Percentiles rank a stretch among this genome's conserved stretches.
Conservation (phyloP, 2,113 vertebrate genomes). For the Hyaena hyaena region DNA sequence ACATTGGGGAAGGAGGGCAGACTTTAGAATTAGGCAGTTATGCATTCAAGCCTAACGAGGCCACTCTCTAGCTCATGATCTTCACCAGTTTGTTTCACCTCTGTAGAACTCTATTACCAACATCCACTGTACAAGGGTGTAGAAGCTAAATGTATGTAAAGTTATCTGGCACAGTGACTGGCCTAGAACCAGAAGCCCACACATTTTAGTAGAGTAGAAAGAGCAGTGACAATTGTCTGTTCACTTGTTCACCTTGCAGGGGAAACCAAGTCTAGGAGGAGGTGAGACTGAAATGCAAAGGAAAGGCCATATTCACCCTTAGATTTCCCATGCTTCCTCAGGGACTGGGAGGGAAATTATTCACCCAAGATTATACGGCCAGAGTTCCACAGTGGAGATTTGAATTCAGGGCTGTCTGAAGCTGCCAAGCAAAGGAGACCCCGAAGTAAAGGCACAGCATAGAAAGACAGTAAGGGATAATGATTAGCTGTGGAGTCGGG, state of each 20-base stretch:
- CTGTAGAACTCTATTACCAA: neutral
- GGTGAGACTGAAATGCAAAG: neutral
- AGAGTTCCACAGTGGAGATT: neutral
- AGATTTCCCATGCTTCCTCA: neutral
- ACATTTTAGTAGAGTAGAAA: neutral
- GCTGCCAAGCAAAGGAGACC: neutral
- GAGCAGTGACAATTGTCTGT: neutral
- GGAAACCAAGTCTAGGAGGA: neutral
- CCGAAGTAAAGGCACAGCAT: neutral
- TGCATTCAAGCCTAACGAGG: neutral
- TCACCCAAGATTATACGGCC: neutral
- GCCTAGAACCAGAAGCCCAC: neutral
- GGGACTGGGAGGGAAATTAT: neutral
- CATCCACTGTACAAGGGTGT: neutral
- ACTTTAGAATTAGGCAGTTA: neutral
- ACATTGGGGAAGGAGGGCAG: neutral
- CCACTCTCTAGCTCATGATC: neutral
- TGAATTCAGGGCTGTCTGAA: neutral
- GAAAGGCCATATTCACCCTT: neutral
- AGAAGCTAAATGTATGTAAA: neutral
- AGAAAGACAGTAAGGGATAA: neutral
- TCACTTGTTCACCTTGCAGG: neutral
- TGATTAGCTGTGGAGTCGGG: neutral
- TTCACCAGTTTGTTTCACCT: neutral
- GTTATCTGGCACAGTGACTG: neutral